Base-by-base conservation (phyloP, 2,888 invertebrate species). In the Ecliptopera silaceata region DNA sequence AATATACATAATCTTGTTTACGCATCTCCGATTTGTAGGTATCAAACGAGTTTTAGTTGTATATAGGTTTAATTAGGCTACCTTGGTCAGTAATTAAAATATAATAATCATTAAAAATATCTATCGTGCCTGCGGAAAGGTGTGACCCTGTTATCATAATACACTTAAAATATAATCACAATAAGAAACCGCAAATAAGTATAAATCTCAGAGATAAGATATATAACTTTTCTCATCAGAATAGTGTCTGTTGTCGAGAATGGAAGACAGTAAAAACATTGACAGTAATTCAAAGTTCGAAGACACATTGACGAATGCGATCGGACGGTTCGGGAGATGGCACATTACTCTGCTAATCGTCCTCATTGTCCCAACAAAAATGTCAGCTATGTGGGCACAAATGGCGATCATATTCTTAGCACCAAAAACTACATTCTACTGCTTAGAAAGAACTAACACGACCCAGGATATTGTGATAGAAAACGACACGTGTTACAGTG, bases 311-410 rank as follows among this genome's bases (percentile, higher is more conserved):
- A 55, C 41, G 5, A 31, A 56, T 39, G 54, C 55, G 0, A 69
- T 80, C n/a, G 82, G 82, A 8, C 66, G 70, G 20, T 69, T 95
- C 20, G 94, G 94, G n/a, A 89, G 83, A 69, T 95, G 95, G 94
- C 95, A 95, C 64, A 32, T 71, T 0, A 79, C 94, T 5, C 81
- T 93, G 70, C 87, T 94, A 4, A 92, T 93, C 41, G 65, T 93
- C 6, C 84, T 93, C 0, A 88, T 94, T 26, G 91, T 93, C 29
- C 79, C 94, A 3, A 88, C 93, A 45, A 95, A 95, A 79, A 93
- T 95, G 67, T 93, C 94, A 0, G 93, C 94, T 0, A 93, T 94
- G 0, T 95, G 95, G 94, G 94, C 94, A 65, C 94, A 94, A 64
- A 79, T 95, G 56, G 93, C 92, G 0, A 94, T 95, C 50, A 93